Base-by-base conservation (phyloP, 2,888 invertebrate species). In the Linnaemya tessellans region DNA sequence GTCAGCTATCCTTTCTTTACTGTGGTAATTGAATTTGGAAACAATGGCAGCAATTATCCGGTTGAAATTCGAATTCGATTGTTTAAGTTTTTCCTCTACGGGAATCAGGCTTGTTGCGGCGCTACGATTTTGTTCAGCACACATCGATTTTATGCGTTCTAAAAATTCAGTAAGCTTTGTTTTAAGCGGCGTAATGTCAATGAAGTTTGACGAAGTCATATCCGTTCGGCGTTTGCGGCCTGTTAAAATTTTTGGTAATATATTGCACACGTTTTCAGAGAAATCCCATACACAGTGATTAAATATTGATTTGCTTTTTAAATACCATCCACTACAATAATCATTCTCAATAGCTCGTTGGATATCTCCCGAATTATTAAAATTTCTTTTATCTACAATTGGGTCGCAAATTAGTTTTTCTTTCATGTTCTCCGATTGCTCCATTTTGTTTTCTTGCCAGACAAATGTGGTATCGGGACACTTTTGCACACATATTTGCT, bases 401-500 rank as follows among this genome's bases (percentile, higher is more conserved):
- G 93, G 92, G 54, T 93, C 93, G 91, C 97, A 97, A 65, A 96
- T 94, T 90, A 97, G 93, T 15, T 56, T 56, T 62, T 70, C 75
- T 18, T 68, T 81, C 43, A 81, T 93, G 0, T 90, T 88, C 87
- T 92, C 93, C 0, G 94, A 88, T 79, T 91, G 87, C 8, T 90
- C 89, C 2, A 89, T 78, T 38, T 73, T 79, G 87, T 87, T 89
- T 64, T 87, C 88, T 41, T 90, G 88, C 88, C 94, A 94, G 20
- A 93, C 71, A 84, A 94, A 94, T 20, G 94, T 94, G 88, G 92
- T 89, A 0, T 91, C 89, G 0, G 98, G 98, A 91, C 98, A 98
- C 87, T 94, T 89, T 62, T 94, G 90, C 0, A 97, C 96, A 92
- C 97, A 97, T 7, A 92, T 89, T 94, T 98, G 97, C 13, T 95